Evolutionary conservation across 2,888 invertebrate species (phyloP), one percentile per base, ranked within the genome.

Genomic region (Phyto melanocephala): DNA sequence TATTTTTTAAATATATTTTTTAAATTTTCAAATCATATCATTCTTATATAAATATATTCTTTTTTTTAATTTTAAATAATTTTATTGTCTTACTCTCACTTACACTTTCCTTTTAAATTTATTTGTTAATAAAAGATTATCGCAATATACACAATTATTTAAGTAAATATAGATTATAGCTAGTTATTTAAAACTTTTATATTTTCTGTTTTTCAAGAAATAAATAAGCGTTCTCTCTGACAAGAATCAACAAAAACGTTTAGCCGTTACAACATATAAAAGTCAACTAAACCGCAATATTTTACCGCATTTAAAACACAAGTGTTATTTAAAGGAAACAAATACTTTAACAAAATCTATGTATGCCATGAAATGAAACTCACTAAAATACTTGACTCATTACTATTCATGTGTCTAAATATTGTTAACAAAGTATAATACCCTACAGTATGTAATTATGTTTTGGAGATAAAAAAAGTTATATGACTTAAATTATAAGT

Each of bases 221-320:
- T 28, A 45, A 24, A 45, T 62, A 15, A 20, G n/a, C n/a, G 17
- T 45, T 70, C 7, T 28, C 2, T 45, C 15, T 5, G 8, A 45
- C 28, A 37, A n/a, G 35, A 11, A 40, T 37, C 17, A 17, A 15
- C 3, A 45, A 47, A 67, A 67, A 71, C 81, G 78, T 81, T 81
- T 45, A 52, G 78, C 70, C 56, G 8, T 65, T 75, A 42, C 54
- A 63, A 67, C 63, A 71, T 50, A 68, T 58, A 20, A 75, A 84
- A 22, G 45, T 75, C 47, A 81, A 84, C 83, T 84, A 72, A 84
- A 68, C 42, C 78, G 62, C 47, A 78, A 71, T 78, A 42, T 62
- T 62, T 33, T 52, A 70, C 56, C 54, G 45, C 56, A 74, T 65
- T 65, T 60, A 15, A 65, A 50, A 58, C 33, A 45, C 40, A 52